Conservation (phyloP, 2,888 invertebrate genomes). For the Clusia tigrina region DNA sequence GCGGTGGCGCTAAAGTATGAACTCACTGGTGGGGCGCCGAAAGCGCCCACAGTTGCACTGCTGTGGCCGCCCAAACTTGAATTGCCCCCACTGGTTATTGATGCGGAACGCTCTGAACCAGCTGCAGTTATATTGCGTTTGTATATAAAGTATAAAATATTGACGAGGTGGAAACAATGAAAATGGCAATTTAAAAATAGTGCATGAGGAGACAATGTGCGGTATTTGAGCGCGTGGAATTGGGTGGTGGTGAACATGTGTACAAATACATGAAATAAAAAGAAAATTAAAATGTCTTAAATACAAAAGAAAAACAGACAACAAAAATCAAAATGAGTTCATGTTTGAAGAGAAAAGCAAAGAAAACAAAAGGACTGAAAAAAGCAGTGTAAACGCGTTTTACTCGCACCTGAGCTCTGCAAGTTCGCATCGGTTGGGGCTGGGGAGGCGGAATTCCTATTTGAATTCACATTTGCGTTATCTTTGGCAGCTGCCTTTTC, state of each 20-base stretch:
- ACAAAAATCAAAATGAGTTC: conserved; percentile 29
- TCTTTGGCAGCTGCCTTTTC: conserved; percentile 68
- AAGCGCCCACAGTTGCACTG: conserved; percentile 54
- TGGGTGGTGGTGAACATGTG: not conserved
- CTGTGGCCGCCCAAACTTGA: conserved; percentile 62
- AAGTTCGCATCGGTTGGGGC: conserved; percentile 68
- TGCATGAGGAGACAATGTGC: conserved; percentile 3
- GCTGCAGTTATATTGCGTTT: too few relatives aligned
- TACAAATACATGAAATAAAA: conserved; percentile 26
- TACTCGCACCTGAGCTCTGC: conserved; percentile 72
- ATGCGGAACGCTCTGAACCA: conserved; percentile 64
- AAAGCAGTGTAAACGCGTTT: too few relatives aligned
- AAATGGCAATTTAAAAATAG: conserved; percentile 11
- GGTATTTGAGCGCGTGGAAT: not conserved
- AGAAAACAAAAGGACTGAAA: conserved; percentile 30
- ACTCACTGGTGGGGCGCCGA: conserved; percentile 33
- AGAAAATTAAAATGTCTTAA: conserved; percentile 33
- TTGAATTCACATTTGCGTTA: too few relatives aligned
- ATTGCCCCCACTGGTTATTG: conserved; percentile 62
- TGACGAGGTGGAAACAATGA: conserved; percentile 20
- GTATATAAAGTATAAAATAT: conserved; percentile 23
- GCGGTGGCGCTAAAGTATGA: conserved; percentile 30
- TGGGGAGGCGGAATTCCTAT: conserved; percentile 50
- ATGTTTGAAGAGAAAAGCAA: conserved; percentile 32
- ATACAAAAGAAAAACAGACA: conserved; percentile 31